These are phyloP conservation scores for Aphrocallistes beatrix DNA, from an alignment of 37 sponge, comb jelly and placozoan species.

Conservation along the genomic window DNA sequence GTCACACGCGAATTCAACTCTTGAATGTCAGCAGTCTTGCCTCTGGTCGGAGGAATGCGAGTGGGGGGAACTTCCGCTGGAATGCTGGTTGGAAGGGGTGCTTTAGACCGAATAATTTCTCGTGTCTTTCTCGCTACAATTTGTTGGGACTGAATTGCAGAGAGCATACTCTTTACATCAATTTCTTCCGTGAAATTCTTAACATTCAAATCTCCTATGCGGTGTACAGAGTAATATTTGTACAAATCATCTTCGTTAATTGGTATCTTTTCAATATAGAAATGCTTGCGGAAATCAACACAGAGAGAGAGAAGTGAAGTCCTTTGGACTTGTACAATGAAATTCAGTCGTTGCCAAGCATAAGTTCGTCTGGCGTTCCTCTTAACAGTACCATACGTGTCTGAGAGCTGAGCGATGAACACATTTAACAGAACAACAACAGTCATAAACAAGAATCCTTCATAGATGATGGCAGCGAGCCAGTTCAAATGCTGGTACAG, in stretches of 20 bases:
- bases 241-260: not conserved
- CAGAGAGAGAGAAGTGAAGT: not conserved
- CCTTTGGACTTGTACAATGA: not conserved
- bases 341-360: slow-evolving; percentile 6
- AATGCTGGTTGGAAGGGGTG: not conserved
- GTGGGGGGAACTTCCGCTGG: not conserved
- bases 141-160: not conserved
- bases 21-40: not conserved
- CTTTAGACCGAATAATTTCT: not conserved
- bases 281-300: not conserved
- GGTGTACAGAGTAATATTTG: not conserved
- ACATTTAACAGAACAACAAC: not conserved
- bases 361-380: not conserved
- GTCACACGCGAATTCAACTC: not conserved
- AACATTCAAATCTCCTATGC: slow-evolving; percentile 9
- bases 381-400: not conserved
- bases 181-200: slow-evolving; percentile 6
- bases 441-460: not conserved
- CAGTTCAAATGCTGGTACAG: not conserved
- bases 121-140: not conserved
- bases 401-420: not conserved
- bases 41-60: not conserved
- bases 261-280: not conserved
- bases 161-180: not conserved
- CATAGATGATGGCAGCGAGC: not conserved